These are phyloP conservation scores for Gallinago paraguaiae DNA, from an alignment of 2,113 vertebrate species.

Conservation along the genomic window DNA sequence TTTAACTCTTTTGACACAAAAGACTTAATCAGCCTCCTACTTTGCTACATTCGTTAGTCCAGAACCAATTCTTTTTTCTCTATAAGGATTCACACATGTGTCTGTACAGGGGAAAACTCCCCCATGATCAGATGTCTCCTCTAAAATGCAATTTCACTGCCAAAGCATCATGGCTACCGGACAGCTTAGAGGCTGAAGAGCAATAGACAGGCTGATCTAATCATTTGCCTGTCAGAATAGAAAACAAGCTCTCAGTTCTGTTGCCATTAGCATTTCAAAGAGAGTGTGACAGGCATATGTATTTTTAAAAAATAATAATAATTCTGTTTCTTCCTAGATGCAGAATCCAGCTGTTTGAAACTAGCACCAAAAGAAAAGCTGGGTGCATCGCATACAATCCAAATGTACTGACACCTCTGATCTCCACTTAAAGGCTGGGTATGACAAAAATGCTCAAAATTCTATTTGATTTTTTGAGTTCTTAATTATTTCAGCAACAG, in stretches of 20 bases:
- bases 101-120: neutral
- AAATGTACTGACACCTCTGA: neutral
- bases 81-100: neutral
- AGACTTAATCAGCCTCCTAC: neutral
- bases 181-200: neutral
- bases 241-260: neutral
- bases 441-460: neutral
- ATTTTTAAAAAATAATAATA: neutral
- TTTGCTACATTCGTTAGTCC: neutral
- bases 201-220: neutral
- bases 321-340: neutral
- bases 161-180: neutral
- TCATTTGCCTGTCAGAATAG: neutral
- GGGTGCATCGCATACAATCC: rapidly evolving
- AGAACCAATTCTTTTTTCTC: neutral
- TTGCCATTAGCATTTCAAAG: constrained; percentile 35
- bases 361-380: neutral
- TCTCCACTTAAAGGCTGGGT: neutral
- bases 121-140: neutral
- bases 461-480: neutral
- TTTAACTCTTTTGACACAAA: neutral
- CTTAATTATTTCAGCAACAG: neutral
- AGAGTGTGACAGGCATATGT: neutral
- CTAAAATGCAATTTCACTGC: neutral
- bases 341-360: neutral